These are phyloP conservation scores for Schrankia costaestrigalis DNA, from an alignment of 2,888 invertebrate species.

Conservation along the genomic window DNA sequence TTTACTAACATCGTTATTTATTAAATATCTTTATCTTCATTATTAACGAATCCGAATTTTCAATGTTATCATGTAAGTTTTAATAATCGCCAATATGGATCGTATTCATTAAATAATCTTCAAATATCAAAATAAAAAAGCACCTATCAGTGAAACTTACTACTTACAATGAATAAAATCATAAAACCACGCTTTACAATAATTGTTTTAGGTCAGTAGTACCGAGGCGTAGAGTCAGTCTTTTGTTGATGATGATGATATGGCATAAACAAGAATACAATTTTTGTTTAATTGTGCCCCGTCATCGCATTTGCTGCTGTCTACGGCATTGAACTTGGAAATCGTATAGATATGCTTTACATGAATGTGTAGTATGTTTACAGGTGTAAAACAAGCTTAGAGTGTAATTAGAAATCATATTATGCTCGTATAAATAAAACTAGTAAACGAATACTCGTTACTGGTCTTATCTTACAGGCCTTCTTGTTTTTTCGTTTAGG, in stretches of 20 bases:
- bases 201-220: conserved; percentile 45
- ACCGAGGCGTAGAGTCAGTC: conserved; percentile 27
- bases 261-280: conserved; percentile 41
- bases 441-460: conserved; percentile 10
- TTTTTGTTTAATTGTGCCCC: conserved; percentile 33
- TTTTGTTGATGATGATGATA: conserved; percentile 46
- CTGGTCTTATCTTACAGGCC: too few relatives aligned
- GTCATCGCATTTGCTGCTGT: conserved; percentile 50
- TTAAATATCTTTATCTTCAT: too few relatives aligned
- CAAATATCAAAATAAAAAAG: too few relatives aligned
- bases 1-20: too few relatives aligned
- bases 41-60: too few relatives aligned
- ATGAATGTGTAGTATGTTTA: conserved; percentile 25
- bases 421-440: conserved; percentile 7
- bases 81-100: too few relatives aligned
- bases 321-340: conserved; percentile 59
- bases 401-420: conserved; percentile 28
- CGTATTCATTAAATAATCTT: too few relatives aligned
- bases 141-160: too few relatives aligned
- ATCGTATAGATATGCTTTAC: conserved; percentile 29
- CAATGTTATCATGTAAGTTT: too few relatives aligned
- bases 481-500: too few relatives aligned
- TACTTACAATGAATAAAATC: too few relatives aligned
- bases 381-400: conserved; percentile 19
- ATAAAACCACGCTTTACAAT: too few relatives aligned